These are phyloP conservation scores for Edolisoma coerulescens DNA, from an alignment of 2,113 vertebrate genomes.

Conservation along the genomic window DNA sequence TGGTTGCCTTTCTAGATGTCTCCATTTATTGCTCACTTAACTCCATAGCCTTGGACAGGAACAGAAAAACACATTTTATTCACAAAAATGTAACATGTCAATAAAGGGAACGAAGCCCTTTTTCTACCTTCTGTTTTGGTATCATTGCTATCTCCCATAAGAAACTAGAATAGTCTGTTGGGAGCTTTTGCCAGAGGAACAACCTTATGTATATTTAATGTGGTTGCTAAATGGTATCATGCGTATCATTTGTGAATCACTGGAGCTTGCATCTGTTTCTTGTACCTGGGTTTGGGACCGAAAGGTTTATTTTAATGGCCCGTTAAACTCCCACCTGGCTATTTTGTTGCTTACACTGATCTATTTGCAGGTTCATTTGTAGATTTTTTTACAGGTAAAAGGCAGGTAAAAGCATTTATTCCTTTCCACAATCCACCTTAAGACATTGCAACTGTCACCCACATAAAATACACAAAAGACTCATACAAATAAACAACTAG, in stretches of 20 bases:
- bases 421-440: not conserved
- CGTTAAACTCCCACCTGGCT: not conserved
- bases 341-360: not conserved
- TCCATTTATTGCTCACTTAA: not conserved
- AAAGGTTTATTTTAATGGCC: not conserved
- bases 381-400: not conserved
- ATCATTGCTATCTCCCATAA: not conserved
- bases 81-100: not conserved
- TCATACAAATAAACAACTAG: not conserved
- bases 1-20: not conserved
- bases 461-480: not conserved
- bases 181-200: not conserved
- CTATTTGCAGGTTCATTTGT: not conserved
- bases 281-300: not conserved
- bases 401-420: not conserved
- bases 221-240: not conserved
- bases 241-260: not conserved
- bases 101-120: not conserved
- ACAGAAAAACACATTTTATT: not conserved
- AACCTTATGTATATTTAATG: not conserved
- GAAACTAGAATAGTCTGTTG: not conserved
- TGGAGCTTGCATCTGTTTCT: not conserved
- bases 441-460: not conserved
- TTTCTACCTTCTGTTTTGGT: not conserved
- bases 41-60: not conserved